These are phyloP conservation scores for Pyrrhosoma nymphula DNA, from an alignment of 2,888 invertebrate genomes.

Conservation along the genomic window DNA sequence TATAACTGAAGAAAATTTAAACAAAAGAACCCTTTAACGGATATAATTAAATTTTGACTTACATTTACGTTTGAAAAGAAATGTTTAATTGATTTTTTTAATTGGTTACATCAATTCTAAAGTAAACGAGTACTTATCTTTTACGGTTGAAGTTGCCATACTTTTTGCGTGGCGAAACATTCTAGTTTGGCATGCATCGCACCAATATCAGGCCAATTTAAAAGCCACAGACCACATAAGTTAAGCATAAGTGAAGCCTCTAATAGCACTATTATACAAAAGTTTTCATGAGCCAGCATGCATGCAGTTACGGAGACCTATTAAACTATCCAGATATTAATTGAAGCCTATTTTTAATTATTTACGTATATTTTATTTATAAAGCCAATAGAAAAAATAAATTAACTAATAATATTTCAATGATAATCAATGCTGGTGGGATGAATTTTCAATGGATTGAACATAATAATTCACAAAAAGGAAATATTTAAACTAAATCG, in stretches of 20 bases:
- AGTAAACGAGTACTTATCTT: not conserved
- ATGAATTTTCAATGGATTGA: not conserved
- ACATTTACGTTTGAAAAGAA: not conserved
- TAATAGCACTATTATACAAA: conserved; percentile 27
- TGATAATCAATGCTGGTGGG: not conserved
- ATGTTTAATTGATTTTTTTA: not conserved
- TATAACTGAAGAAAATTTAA: not conserved
- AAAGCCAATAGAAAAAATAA: conserved; percentile 31
- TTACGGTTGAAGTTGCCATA: not conserved
- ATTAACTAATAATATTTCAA: not conserved
- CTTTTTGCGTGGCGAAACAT: not conserved
- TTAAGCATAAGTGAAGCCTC: conserved; percentile 21
- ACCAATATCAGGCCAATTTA: not conserved
- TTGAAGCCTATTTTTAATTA: not conserved
- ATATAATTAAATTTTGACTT: not conserved
- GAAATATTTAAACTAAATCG: too few species aligned
- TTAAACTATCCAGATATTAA: not conserved
- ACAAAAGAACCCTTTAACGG: not conserved
- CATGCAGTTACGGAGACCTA: not conserved
- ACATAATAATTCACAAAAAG: too few species aligned
- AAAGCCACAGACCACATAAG: conserved; percentile 9
- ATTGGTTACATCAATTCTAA: not conserved
- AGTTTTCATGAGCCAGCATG: conserved; percentile 16
- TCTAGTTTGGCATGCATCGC: not conserved
- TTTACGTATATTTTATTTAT: not conserved